phyloP scores from a whole-genome alignment of 2,113 vertebrate genomes.

The Atrichornis clamosus region DNA sequence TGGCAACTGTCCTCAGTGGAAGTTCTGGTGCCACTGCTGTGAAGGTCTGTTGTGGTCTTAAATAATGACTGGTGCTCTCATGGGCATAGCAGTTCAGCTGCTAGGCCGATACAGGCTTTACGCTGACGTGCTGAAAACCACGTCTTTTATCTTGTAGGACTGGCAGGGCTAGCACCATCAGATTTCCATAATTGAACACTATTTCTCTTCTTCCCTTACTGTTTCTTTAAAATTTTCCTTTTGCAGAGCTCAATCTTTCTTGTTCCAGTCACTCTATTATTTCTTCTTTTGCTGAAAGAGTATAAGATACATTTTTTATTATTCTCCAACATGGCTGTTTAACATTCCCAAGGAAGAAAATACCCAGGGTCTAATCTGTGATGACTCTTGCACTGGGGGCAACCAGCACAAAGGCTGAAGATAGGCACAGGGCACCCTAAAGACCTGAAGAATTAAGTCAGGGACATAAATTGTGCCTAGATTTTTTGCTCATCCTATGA shows the following conservation, averaged over 20 bases:
- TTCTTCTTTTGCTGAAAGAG: background rate
- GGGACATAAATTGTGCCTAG: background rate
- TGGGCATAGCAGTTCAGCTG: background rate
- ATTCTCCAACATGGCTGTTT: background rate
- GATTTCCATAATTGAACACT: background rate
- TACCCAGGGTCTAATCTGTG: background rate
- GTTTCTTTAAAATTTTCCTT: background rate
- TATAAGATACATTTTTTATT: background rate
- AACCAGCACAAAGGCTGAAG: background rate
- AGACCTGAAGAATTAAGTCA: background rate
- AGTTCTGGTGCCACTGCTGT: background rate
- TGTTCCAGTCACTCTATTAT: background rate
- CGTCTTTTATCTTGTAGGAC: background rate
- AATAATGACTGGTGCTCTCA: accelerated
- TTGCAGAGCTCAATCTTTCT: background rate
- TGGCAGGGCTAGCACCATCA: background rate
- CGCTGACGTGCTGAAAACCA: background rate
- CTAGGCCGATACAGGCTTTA: background rate
- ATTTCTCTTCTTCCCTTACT: background rate
- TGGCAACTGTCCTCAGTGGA: background rate
- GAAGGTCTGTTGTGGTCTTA: background rate
- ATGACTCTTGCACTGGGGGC: background rate
- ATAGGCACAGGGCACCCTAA: background rate
- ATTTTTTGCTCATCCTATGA: background rate
- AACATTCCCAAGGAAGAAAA: background rate